These are phyloP conservation scores for Leptopilina syphax DNA, from an alignment of 2,888 invertebrate species.

Conservation along the genomic window DNA sequence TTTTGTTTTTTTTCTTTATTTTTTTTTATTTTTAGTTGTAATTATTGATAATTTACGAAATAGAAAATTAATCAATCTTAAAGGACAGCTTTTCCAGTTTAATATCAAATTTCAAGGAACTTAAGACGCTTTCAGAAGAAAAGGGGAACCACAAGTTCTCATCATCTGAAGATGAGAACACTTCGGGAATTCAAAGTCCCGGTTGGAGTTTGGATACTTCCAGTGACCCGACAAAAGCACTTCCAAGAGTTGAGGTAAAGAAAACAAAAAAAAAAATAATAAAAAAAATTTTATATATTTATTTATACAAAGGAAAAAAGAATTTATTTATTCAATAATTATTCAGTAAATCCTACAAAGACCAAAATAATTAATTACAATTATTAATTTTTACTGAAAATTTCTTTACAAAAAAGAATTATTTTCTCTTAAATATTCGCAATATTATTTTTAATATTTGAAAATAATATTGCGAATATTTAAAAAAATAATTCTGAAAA, in stretches of 20 bases:
- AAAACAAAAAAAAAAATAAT: neutral
- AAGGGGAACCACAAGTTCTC: slow-evolving; percentile 41
- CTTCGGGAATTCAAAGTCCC: slow-evolving; percentile 65
- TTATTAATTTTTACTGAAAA: too few relatives aligned
- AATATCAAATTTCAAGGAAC: slow-evolving; percentile 59
- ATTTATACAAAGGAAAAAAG: too few relatives aligned
- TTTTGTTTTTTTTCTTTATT: too few relatives aligned
- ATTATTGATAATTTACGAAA: too few relatives aligned
- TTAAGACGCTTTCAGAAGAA: slow-evolving; percentile 51
- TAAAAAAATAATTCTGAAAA: too few relatives aligned
- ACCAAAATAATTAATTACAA: too few relatives aligned
- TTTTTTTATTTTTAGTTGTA: neutral
- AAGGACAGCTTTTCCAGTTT: slow-evolving; percentile 49
- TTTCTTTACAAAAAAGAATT: too few relatives aligned
- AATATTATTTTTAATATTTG: too few relatives aligned
- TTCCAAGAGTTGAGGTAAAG: neutral
- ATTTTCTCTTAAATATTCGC: too few relatives aligned
- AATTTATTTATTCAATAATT: too few relatives aligned
- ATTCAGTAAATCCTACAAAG: too few relatives aligned
- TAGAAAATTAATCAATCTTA: slow-evolving; percentile 14
- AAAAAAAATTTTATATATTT: neutral
- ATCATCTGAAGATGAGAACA: slow-evolving; percentile 58
- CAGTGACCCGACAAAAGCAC: slow-evolving; percentile 53
- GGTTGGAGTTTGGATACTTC: slow-evolving; percentile 61
- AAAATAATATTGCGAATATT: too few relatives aligned